Conservation (phyloP, 2,888 invertebrate genomes). For the Monopis laevigella region DNA sequence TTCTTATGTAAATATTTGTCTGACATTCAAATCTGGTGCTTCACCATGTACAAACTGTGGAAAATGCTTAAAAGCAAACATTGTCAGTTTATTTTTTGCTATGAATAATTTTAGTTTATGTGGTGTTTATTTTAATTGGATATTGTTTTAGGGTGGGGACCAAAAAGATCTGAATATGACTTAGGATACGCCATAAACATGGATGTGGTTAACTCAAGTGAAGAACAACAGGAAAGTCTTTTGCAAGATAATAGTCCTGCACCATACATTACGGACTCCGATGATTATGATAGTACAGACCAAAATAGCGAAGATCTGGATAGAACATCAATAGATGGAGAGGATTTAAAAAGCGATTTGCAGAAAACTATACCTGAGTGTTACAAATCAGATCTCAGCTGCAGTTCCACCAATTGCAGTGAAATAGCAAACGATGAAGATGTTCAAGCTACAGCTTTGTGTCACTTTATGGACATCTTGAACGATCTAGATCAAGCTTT, state of each 20-base stretch:
- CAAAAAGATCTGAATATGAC: constrained; percentile 48
- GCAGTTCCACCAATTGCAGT: constrained; percentile 47
- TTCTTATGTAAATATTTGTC: constrained; percentile 18
- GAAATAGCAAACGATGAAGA: constrained; percentile 56
- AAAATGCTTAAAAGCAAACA: constrained; percentile 41
- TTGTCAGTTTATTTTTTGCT: constrained; percentile 29
- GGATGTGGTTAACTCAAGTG: constrained; percentile 49
- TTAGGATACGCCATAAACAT: constrained; percentile 58
- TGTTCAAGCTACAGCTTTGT: constrained; percentile 56
- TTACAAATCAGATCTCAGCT: constrained; percentile 55
- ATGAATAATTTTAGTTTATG: constrained; percentile 2
- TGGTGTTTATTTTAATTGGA: neutral
- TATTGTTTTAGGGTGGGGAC: constrained; percentile 49
- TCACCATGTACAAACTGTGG: constrained; percentile 46
- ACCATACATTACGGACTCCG: constrained; percentile 11
- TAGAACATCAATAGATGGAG: constrained; percentile 40
- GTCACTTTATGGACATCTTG: constrained; percentile 64
- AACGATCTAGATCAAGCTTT: constrained; percentile 68
- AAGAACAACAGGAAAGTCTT: constrained; percentile 41
- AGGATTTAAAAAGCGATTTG: constrained; percentile 50
- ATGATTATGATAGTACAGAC: constrained; percentile 28
- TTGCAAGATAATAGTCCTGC: constrained; percentile 45
- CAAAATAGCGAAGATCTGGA: constrained; percentile 36
- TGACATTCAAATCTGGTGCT: neutral
- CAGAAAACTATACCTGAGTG: constrained; percentile 56